Evolutionary conservation across 2,797 vertebrate species (phyloP), one percentile per base, ranked within the genome.

Genomic region (Alectoris magna): DNA sequence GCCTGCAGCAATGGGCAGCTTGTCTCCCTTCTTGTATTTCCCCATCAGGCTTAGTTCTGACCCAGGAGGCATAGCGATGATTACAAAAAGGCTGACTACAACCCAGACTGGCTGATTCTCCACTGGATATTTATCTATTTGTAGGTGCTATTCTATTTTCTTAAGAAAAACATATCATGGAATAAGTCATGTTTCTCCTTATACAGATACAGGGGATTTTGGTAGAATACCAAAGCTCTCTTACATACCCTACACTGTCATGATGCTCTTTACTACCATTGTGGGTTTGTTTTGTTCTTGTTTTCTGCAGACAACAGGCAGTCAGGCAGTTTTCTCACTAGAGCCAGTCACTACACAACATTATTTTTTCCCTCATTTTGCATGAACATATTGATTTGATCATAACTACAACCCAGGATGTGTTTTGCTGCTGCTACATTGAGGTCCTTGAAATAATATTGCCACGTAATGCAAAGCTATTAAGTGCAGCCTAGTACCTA

Each of bases 281-380:
- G 31, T 58, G n/a, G 18, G 27, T 29, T 63, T 41, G 18, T 13
- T 63, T 63, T n/a, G 43, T 34, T 6, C 58, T 7, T 9, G 81
- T 87, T 69, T 79, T 26, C 63, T 78, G n/a, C 79, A 69, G 24
- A 71, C 31, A 82, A 29, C 56, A 31, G 31, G 55, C 17, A 18
- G 68, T 84, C 56, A 31, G 31, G 55, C 17, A 18, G 68, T 84
- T 90, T 90, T 82, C 74, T 43, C 68, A 71, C 73, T 63, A 38
- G 58, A 91, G 78, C 49, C 51, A 59, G 82, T 84, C 71, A 70
- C 14, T 74, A 62, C 62, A 87, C 53, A 79, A 86, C 48, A 80
- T 91, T 84, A 67, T 84, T 96, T 93, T 88, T 84, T 77, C 78
- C 77, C 90, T 90, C 55, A 66, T 88, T 95, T 90, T 48, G 29